phyloP scores from a whole-genome alignment of 2,797 vertebrate genomes.

The Arvicola amphibius region DNA sequence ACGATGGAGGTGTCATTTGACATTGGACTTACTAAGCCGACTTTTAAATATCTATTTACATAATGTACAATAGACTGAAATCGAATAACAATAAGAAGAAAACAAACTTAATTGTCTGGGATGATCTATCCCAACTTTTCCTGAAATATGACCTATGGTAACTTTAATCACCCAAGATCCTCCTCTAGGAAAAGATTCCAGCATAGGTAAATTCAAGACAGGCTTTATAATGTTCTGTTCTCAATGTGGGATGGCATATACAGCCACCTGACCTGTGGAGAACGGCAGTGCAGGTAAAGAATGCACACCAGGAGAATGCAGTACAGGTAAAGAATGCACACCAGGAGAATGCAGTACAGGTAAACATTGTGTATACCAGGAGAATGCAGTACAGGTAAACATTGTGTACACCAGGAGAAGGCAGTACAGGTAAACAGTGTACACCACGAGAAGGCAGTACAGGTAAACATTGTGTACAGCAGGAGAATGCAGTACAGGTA shows the following conservation, averaged over 20 bases:
- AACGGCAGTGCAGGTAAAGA: not conserved
- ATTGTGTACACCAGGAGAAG: no score
- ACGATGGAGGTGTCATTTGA: constrained; percentile 15
- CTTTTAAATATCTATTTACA: not conserved
- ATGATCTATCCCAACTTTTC: constrained; percentile 6
- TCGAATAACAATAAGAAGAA: constrained; percentile 31
- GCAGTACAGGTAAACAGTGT: no score
- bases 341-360: not conserved
- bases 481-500: no score
- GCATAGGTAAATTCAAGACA: constrained; percentile 29
- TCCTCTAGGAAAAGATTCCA: not conserved
- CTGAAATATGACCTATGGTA: not conserved
- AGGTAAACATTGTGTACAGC: not conserved
- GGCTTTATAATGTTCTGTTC: not conserved
- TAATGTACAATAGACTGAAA: not conserved
- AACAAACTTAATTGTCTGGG: constrained; percentile 2
- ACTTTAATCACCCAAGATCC: not conserved
- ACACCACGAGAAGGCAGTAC: no score
- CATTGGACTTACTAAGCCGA: constrained; percentile 21
- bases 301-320: no score
- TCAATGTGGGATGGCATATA: not conserved
- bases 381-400: not conserved
- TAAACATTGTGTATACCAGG: not conserved
- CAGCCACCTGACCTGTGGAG: constrained; percentile 5
- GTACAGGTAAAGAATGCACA: not conserved